Percentiles rank a stretch among this genome's conserved stretches.
These are phyloP conservation scores for Conopomorpha cramerella DNA, from an alignment of 1,140 invertebrate genomes.

Conservation along the genomic window DNA sequence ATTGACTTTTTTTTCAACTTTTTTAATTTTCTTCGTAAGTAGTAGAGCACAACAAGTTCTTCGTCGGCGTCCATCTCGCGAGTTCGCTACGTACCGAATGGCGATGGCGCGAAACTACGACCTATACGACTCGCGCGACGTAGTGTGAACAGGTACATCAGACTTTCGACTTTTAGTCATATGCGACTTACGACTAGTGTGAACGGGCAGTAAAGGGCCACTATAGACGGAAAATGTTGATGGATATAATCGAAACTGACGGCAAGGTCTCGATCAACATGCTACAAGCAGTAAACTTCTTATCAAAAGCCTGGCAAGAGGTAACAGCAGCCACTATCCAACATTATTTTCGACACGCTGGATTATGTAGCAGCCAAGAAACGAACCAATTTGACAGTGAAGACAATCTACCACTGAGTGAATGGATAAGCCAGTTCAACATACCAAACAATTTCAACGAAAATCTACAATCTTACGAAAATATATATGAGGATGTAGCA, in stretches of 20 bases:
- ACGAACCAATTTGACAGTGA: conserved; percentile 12
- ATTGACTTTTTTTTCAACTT: no score
- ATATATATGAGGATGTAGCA: conserved; percentile 13
- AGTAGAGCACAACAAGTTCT: no score
- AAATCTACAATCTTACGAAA: conserved; percentile 14
- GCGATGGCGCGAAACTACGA: no score
- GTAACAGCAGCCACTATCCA: conserved; percentile 13
- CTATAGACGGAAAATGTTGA: conserved; percentile 19
- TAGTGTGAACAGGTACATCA: no score
- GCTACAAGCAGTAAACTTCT: conserved; percentile 16
- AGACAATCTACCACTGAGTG: conserved; percentile 12
- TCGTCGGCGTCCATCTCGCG: no score
- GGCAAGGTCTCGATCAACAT: conserved; percentile 16
- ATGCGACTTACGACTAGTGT: no score
- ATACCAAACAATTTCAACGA: conserved; percentile 10
- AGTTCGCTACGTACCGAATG: no score
- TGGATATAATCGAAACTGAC: conserved; percentile 17
- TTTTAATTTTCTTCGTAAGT: no score
- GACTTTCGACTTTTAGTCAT: no score
- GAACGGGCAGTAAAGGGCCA: conserved; percentile 17
- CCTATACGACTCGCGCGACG: no score
- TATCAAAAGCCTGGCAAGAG: conserved; percentile 18
- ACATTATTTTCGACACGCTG: conserved; percentile 11
- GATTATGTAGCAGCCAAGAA: conserved; percentile 12
- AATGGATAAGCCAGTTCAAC: conserved; percentile 15